Evolutionary conservation across 53 echinoderm and acorn worm genomes (phyloP).

Genomic region (Echinometra lucunter): DNA sequence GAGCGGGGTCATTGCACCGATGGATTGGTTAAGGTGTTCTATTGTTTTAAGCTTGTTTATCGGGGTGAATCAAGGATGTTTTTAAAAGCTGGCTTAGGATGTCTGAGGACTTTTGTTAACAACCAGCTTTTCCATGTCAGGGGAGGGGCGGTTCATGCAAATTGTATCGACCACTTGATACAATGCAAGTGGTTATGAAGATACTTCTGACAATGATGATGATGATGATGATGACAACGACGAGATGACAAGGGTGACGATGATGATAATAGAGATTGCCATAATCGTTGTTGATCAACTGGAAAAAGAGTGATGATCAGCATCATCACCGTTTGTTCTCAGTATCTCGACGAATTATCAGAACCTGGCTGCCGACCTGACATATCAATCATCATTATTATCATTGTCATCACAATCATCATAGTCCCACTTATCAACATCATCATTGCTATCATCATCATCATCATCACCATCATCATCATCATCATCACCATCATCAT

Average conservation of each 20-base stretch:
- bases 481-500: not conserved
- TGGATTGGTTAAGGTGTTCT: not conserved
- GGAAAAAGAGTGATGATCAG: not conserved
- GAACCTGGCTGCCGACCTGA: too few species aligned
- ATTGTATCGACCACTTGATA: not conserved
- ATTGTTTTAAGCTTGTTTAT: constrained; percentile 27
- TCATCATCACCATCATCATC: not conserved
- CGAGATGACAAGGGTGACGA: not conserved
- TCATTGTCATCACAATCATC: not conserved
- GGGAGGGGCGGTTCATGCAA: constrained; percentile 8
- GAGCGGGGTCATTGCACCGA: not conserved
- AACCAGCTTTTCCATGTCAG: not conserved
- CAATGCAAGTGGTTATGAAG: not conserved
- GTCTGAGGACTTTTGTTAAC: not conserved
- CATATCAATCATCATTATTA: not conserved
- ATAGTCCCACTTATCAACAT: not conserved
- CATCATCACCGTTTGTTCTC: not conserved
- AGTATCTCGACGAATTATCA: too few species aligned
- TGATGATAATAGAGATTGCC: not conserved
- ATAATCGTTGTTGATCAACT: not conserved
- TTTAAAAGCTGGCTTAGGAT: constrained; percentile 12
- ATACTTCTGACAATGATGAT: not conserved
- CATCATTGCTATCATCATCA: not conserved
- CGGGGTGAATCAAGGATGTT: not conserved
- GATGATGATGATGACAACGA: not conserved